phyloP scores from a whole-genome alignment of 2,888 invertebrate species.

The Caenorhabditis sp. region DNA sequence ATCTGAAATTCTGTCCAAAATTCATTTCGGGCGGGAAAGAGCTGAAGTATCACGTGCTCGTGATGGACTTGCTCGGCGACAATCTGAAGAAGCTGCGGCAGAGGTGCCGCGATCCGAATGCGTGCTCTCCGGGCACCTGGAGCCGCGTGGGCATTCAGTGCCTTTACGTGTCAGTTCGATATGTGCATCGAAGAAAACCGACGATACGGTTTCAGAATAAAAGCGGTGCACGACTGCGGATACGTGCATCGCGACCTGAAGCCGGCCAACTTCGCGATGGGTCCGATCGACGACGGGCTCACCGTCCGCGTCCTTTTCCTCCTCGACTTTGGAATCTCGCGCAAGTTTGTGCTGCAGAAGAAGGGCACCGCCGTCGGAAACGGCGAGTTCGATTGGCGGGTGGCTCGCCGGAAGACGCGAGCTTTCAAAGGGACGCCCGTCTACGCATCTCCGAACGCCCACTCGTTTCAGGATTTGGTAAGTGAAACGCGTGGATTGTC shows the following conservation, averaged over 20 bases:
- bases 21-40: neutral
- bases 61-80: slow-evolving; percentile 18
- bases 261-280: slow-evolving; percentile 23
- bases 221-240: slow-evolving; percentile 33
- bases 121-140: slow-evolving; percentile 18
- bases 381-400: neutral
- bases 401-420: neutral
- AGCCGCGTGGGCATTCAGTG: slow-evolving; percentile 34
- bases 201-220: slow-evolving; percentile 16
- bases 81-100: slow-evolving; percentile 19
- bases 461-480: slow-evolving; percentile 3
- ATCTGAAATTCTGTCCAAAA: neutral
- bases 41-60: slow-evolving; percentile 6
- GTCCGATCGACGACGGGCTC: slow-evolving; percentile 5
- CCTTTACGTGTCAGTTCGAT: slow-evolving; percentile 25
- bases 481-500: no score
- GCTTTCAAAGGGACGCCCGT: slow-evolving; percentile 15
- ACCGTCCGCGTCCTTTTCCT: slow-evolving; percentile 9
- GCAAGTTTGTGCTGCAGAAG: neutral
- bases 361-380: neutral
- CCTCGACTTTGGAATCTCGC: slow-evolving; percentile 31
- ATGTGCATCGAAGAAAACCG: neutral
- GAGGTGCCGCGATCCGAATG: slow-evolving; percentile 1
- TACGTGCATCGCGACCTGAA: slow-evolving; percentile 24
- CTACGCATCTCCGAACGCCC: slow-evolving; percentile 33